phyloP scores from a whole-genome alignment of 2,888 invertebrate species.

The Rhagonycha fulva region DNA sequence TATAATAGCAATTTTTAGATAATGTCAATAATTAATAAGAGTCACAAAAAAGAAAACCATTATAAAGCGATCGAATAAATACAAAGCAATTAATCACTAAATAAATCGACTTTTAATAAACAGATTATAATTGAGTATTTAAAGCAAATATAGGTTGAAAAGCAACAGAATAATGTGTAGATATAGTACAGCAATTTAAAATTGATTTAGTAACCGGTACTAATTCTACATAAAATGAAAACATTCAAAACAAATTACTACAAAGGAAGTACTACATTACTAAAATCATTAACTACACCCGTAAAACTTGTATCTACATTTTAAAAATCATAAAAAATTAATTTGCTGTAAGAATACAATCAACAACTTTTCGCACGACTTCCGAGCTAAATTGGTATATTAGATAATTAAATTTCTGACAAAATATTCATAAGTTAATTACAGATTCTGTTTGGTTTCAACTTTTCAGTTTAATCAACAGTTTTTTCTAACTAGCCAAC shows the following conservation, averaged over 20 bases:
- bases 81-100: not conserved
- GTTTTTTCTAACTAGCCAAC: not conserved
- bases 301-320: not conserved
- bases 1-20: not conserved
- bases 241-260: not conserved
- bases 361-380: not conserved
- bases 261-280: not conserved
- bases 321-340: not conserved
- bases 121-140: not conserved
- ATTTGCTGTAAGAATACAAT: not conserved
- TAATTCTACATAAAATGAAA: not conserved
- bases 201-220: not conserved
- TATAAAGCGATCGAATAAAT: not conserved
- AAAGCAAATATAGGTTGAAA: not conserved
- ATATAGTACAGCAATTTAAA: not conserved
- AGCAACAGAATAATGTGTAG: not conserved
- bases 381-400: not conserved
- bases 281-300: not conserved
- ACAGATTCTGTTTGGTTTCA: not conserved
- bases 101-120: not conserved
- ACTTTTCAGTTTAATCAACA: not conserved
- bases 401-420: not conserved
- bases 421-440: not conserved
- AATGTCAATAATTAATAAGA: not conserved
- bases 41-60: not conserved